Percentiles rank a stretch among this genome's conserved stretches.
phyloP scores from a whole-genome alignment of 2,888 invertebrate genomes.

The Dinocampus coccinellae region DNA sequence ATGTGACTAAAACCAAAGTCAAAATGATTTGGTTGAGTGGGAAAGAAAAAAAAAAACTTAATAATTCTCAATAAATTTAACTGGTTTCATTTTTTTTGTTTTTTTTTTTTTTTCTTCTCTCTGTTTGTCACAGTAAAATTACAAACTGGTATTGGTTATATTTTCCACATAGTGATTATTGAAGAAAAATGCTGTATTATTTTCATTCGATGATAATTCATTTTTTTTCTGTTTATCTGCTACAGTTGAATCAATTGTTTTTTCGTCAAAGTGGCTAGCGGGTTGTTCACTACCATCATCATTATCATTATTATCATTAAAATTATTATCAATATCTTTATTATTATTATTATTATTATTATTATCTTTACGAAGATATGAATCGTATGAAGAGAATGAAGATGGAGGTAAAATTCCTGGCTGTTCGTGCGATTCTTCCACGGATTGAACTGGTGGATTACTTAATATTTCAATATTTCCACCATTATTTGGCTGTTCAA shows the following conservation, averaged over 20 bases:
- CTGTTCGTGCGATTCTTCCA: background rate
- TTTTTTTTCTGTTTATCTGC: background rate
- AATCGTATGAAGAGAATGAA: background rate
- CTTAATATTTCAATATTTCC: background rate
- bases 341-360: background rate
- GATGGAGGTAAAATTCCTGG: background rate
- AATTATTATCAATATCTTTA: too few species aligned
- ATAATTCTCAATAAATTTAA: background rate
- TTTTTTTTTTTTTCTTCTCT: too few species aligned
- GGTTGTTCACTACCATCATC: background rate
- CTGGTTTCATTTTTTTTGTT: background rate
- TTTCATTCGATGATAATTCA: background rate
- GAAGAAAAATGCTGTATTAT: background rate
- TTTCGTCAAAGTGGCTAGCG: background rate
- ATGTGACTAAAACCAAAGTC: background rate
- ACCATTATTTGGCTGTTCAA: conserved; percentile 76
- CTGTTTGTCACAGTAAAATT: background rate
- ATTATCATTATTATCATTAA: background rate
- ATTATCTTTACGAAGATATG: background rate
- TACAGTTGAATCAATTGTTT: background rate
- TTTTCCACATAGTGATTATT: background rate
- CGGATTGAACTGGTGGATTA: background rate
- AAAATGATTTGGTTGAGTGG: background rate
- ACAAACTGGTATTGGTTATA: background rate
- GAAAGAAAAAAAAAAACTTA: background rate